Evolutionary conservation across 2,797 vertebrate genomes (phyloP).

Genomic region (Sebastes taczanowskii): DNA sequence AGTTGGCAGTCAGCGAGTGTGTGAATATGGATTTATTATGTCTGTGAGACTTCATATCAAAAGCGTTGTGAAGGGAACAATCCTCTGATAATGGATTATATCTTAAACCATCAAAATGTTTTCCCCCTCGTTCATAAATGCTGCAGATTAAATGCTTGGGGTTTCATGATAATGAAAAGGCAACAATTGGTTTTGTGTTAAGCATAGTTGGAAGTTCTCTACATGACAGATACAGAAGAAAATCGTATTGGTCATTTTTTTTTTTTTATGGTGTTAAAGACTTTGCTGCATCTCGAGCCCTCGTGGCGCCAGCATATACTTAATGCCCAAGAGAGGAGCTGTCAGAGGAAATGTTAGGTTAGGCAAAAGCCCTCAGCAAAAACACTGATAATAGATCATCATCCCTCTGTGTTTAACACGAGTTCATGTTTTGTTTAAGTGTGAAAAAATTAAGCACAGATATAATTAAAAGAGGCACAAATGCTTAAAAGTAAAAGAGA

Average conservation of each 20-base stretch:
- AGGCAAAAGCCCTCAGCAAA: slow-evolving; percentile 19
- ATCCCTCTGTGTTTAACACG: slow-evolving; percentile 10
- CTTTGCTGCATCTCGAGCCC: neutral
- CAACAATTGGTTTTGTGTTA: slow-evolving; percentile 7
- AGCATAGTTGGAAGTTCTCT: neutral
- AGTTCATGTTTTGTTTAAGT: neutral
- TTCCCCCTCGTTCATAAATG: neutral
- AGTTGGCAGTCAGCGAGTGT: slow-evolving; percentile 1
- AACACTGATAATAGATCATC: slow-evolving; percentile 20
- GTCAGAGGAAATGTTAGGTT: slow-evolving; percentile 31
- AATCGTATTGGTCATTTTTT: neutral
- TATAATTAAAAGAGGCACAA: neutral
- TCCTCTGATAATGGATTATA: slow-evolving; percentile 25
- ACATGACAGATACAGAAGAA: neutral
- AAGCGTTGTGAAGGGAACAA: slow-evolving; percentile 14
- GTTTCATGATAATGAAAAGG: slow-evolving; percentile 34
- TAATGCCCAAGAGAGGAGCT: slow-evolving; percentile 6
- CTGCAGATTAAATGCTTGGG: neutral
- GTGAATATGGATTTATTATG: slow-evolving; percentile 8
- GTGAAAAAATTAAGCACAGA: neutral
- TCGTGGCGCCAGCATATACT: slow-evolving; percentile 1
- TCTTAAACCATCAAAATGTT: slow-evolving; percentile 6
- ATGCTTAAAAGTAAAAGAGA: neutral
- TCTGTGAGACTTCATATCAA: slow-evolving; percentile 14
- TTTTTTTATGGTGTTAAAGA: neutral